phyloP scores from a whole-genome alignment of 2,888 invertebrate species.

The Scaptomyza tumidula region DNA sequence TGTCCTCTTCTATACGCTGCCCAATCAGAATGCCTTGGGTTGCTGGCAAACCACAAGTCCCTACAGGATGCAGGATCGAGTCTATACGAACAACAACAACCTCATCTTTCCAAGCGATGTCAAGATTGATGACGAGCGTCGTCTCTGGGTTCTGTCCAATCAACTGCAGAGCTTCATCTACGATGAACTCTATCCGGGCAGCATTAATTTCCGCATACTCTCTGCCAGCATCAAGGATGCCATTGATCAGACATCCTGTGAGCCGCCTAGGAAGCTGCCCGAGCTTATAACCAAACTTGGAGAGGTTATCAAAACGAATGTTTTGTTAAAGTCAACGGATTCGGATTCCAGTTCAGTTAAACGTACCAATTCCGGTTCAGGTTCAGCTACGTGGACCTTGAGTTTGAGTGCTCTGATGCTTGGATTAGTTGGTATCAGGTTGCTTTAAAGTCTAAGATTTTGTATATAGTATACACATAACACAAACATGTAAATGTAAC shows the following conservation, averaged over 20 bases:
- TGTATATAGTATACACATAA: slow-evolving; percentile 17
- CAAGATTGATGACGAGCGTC: slow-evolving; percentile 89
- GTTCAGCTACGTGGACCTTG: slow-evolving; percentile 1
- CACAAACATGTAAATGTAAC: slow-evolving; percentile 24
- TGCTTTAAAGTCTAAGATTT: slow-evolving; percentile 17
- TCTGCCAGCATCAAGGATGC: slow-evolving; percentile 89
- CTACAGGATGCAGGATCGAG: slow-evolving; percentile 89
- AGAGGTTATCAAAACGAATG: slow-evolving; percentile 85
- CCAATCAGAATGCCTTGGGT: slow-evolving; percentile 90
- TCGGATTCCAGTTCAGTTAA: slow-evolving; percentile 11
- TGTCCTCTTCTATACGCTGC: slow-evolving; percentile 90
- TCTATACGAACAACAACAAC: slow-evolving; percentile 89
- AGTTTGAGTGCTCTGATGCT: slow-evolving; percentile 28
- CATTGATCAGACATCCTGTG: slow-evolving; percentile 90
- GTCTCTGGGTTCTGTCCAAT: slow-evolving; percentile 91
- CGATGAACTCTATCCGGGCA: slow-evolving; percentile 86
- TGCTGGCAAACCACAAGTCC: slow-evolving; percentile 91
- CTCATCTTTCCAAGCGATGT: slow-evolving; percentile 92
- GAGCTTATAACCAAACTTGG: slow-evolving; percentile 86
- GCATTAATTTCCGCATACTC: slow-evolving; percentile 90
- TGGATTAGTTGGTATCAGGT: slow-evolving; percentile 21
- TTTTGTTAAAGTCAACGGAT: slow-evolving; percentile 22
- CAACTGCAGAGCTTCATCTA: slow-evolving; percentile 90
- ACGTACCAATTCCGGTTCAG: slow-evolving; percentile 1
- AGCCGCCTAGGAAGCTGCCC: slow-evolving; percentile 86